These are phyloP conservation scores for Macrostomum lignano DNA, from an alignment of 1,140 invertebrate genomes.

Conservation along the genomic window DNA sequence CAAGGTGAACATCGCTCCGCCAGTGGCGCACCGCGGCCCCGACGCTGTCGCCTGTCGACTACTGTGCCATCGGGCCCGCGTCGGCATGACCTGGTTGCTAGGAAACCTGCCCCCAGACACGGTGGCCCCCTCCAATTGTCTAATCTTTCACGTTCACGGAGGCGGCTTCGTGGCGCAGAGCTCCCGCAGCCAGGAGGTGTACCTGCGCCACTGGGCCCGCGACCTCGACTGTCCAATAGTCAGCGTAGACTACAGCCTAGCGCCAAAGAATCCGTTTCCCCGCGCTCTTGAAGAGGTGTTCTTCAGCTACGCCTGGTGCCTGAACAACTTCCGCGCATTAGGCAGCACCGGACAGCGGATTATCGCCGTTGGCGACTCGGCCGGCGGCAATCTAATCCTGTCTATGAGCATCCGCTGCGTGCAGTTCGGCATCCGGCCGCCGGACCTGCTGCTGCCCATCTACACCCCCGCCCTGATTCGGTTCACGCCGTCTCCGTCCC, in stretches of 20 bases:
- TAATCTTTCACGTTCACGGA: slow-evolving; percentile 78
- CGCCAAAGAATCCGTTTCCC: slow-evolving; percentile 44
- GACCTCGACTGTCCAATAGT: slow-evolving; percentile 56
- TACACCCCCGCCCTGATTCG: slow-evolving; percentile 38
- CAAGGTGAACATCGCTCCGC: neutral
- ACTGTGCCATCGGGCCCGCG: neutral
- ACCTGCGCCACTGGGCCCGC: slow-evolving; percentile 61
- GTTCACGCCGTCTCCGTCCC: slow-evolving; percentile 60
- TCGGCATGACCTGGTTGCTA: neutral
- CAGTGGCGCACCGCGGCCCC: neutral
- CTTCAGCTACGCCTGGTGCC: slow-evolving; percentile 64
- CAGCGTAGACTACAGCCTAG: slow-evolving; percentile 76
- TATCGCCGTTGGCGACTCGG: slow-evolving; percentile 46
- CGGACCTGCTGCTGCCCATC: slow-evolving; percentile 57
- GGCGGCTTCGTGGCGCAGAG: slow-evolving; percentile 89
- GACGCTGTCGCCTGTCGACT: neutral
- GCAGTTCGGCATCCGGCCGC: slow-evolving; percentile 39
- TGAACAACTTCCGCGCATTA: slow-evolving; percentile 27
- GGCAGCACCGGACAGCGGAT: slow-evolving; percentile 33
- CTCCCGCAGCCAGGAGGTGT: slow-evolving; percentile 70
- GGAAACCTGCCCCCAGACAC: neutral
- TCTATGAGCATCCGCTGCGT: slow-evolving; percentile 30
- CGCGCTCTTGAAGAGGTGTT: slow-evolving; percentile 68
- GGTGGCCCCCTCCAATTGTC: slow-evolving; percentile 12
- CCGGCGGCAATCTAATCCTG: slow-evolving; percentile 62